phyloP scores from a whole-genome alignment of 2,888 invertebrate genomes.

The Apodemia mormo region DNA sequence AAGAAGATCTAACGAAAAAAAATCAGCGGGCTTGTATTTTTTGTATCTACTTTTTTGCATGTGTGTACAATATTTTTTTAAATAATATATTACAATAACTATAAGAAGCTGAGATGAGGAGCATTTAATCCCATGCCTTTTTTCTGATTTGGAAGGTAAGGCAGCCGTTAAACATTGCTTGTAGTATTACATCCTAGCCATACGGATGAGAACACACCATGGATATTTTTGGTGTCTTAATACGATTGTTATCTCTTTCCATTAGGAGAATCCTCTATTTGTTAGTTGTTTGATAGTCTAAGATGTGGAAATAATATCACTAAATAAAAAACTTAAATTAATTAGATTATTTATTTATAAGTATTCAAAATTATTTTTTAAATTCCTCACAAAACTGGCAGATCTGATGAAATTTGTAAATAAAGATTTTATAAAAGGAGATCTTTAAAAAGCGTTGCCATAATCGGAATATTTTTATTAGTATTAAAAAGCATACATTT shows the following conservation, averaged over 20 bases:
- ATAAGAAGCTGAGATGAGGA: too few relatives aligned
- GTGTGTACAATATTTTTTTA: too few relatives aligned
- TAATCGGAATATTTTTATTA: slow-evolving; percentile 23
- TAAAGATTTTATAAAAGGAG: slow-evolving; percentile 10
- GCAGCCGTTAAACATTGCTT: too few relatives aligned
- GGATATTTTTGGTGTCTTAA: too few relatives aligned
- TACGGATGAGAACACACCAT: too few relatives aligned
- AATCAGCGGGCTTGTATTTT: too few relatives aligned
- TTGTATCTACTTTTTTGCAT: too few relatives aligned
- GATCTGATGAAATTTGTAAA: slow-evolving; percentile 4
- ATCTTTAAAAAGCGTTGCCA: slow-evolving; percentile 19
- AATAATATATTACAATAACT: too few relatives aligned
- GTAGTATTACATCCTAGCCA: too few relatives aligned
- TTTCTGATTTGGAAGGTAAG: too few relatives aligned
- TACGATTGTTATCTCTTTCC: background rate
- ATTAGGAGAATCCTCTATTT: background rate
- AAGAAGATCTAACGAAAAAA: too few relatives aligned
- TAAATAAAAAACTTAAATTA: slow-evolving; percentile 13
- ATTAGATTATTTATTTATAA: slow-evolving; percentile 20
- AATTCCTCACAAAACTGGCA: slow-evolving; percentile 1
- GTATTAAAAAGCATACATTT: slow-evolving; percentile 18
- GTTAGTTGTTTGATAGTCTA: background rate
- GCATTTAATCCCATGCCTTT: too few relatives aligned
- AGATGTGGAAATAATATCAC: background rate
- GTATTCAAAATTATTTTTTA: slow-evolving; percentile 3